Conservation (phyloP, 2,888 invertebrate genomes). For the Iphiclides podalirius region DNA sequence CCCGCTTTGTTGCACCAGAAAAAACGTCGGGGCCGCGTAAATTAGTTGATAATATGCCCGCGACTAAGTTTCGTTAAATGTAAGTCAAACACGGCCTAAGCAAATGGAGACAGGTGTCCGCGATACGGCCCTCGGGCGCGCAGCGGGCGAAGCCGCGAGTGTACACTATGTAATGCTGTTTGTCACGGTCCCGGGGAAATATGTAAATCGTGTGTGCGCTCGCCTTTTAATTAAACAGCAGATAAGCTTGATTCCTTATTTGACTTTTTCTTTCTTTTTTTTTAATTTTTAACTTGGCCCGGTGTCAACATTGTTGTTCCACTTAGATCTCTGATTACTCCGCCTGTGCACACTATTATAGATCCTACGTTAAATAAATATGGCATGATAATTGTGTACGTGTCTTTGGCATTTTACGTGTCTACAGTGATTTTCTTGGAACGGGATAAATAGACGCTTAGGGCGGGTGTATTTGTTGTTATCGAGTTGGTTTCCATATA, state of each 20-base stretch:
- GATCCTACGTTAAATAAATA: constrained; percentile 27
- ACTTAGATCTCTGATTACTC: constrained; percentile 31
- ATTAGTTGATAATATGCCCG: constrained; percentile 78
- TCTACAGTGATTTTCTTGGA: constrained; percentile 7
- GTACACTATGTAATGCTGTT: constrained; percentile 48
- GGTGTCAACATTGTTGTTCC: constrained; percentile 45
- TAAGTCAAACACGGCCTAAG: constrained; percentile 72
- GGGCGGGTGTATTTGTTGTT: not conserved
- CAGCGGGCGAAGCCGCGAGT: constrained; percentile 48
- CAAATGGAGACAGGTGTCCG: constrained; percentile 76
- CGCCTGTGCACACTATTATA: constrained; percentile 24
- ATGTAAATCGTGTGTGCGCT: constrained; percentile 68
- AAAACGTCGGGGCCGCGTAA: constrained; percentile 63
- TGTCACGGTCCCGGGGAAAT: constrained; percentile 49
- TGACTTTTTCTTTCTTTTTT: constrained; percentile 46
- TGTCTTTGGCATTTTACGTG: constrained; percentile 7
- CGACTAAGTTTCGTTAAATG: constrained; percentile 76
- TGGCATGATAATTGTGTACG: constrained; percentile 25
- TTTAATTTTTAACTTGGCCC: constrained; percentile 42
- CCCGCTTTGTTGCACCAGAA: constrained; percentile 45
- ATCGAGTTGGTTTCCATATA: not conserved
- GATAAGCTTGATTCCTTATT: constrained; percentile 68
- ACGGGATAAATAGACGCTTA: constrained; percentile 3
- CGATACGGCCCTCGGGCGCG: constrained; percentile 69
- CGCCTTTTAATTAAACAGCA: constrained; percentile 70